Evolutionary conservation across 1,140 invertebrate species (phyloP).

Genomic region (Aphelinus certus): DNA sequence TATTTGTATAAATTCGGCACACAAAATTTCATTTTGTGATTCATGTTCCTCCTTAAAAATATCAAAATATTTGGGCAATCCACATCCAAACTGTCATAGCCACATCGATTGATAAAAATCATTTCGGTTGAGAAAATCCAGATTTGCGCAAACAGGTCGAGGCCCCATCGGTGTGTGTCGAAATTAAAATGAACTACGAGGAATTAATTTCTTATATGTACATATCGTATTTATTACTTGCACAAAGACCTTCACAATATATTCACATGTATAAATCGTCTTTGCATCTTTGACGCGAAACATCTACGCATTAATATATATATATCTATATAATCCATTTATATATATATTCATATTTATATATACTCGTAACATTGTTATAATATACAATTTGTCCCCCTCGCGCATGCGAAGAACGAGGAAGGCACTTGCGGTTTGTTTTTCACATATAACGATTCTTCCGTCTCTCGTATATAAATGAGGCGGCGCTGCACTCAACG

Average conservation of each 20-base stretch:
- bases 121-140: too few relatives aligned
- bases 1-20: too few relatives aligned
- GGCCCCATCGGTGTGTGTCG: not conserved
- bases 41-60: too few relatives aligned
- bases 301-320: conserved; percentile 16
- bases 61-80: too few relatives aligned
- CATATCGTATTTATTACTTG: conserved; percentile 50
- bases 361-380: conserved; percentile 26
- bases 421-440: conserved; percentile 32
- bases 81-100: too few relatives aligned
- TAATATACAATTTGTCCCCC: conserved; percentile 32
- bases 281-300: conserved; percentile 34
- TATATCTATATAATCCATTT: conserved; percentile 35
- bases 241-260: conserved; percentile 53
- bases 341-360: conserved; percentile 29
- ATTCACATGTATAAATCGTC: conserved; percentile 49
- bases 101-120: too few relatives aligned
- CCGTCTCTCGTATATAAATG: not conserved
- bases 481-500: not conserved
- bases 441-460: conserved; percentile 5
- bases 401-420: conserved; percentile 23
- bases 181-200: not conserved
- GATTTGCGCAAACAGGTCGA: not conserved
- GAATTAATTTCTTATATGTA: conserved; percentile 44
- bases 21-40: too few relatives aligned